phyloP scores from a whole-genome alignment of 1,140 invertebrate species.

The Papilio xuthus region DNA sequence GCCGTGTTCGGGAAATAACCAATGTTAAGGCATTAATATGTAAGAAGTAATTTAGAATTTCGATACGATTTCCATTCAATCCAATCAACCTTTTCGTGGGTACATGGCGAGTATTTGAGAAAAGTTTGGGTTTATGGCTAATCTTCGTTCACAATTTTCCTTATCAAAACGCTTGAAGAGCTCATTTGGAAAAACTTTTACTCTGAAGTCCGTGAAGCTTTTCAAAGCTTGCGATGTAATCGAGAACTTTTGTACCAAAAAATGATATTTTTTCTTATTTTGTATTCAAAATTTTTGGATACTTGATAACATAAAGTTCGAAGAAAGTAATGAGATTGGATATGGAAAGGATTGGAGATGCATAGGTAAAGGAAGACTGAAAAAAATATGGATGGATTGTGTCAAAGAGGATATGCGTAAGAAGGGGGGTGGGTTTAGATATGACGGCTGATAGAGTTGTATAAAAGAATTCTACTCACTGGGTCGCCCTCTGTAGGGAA shows the following conservation, averaged over 20 bases:
- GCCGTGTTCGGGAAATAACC: neutral
- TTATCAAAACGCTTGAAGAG: slow-evolving; percentile 35
- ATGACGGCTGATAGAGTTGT: too few relatives aligned
- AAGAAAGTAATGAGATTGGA: too few relatives aligned
- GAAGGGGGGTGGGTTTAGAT: too few relatives aligned
- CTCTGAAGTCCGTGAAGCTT: slow-evolving; percentile 7
- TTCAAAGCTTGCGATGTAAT: slow-evolving; percentile 19
- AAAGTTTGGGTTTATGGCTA: slow-evolving; percentile 29
- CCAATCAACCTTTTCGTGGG: slow-evolving; percentile 30
- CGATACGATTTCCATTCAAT: slow-evolving; percentile 24
- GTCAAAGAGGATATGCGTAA: too few relatives aligned
- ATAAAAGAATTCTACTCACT: too few relatives aligned
- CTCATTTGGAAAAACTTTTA: slow-evolving; percentile 28
- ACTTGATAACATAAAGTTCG: too few relatives aligned
- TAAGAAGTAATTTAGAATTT: slow-evolving; percentile 16
- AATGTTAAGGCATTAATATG: slow-evolving; percentile 25
- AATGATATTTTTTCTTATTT: neutral
- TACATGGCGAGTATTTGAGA: slow-evolving; percentile 12
- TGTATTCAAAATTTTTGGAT: neutral
- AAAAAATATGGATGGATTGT: too few relatives aligned
- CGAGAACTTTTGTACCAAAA: slow-evolving; percentile 1
- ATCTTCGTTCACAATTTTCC: slow-evolving; percentile 34
- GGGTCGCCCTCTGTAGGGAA: too few relatives aligned
- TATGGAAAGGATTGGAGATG: too few relatives aligned
- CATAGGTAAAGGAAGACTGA: too few relatives aligned